Conservation (phyloP, 2,888 invertebrate genomes). For the Acrocyrtus sp. region DNA sequence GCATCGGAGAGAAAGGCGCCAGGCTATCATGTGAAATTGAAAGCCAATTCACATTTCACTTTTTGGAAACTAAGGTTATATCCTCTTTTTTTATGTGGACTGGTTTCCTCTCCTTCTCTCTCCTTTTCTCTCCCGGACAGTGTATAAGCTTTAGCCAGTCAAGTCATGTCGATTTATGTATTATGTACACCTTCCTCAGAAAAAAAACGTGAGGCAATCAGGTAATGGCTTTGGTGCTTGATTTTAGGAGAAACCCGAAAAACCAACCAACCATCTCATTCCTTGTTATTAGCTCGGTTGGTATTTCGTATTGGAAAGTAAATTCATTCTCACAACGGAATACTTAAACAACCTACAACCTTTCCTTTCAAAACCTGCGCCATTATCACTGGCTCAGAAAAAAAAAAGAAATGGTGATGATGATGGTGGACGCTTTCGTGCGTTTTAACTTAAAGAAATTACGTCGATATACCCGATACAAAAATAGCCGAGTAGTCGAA, state of each 20-base stretch:
- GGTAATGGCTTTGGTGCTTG: conserved; percentile 28
- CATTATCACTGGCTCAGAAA: too few species aligned
- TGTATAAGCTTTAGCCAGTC: conserved; percentile 27
- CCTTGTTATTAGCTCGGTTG: conserved; percentile 25
- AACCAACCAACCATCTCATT: conserved; percentile 18
- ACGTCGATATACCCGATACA: too few species aligned
- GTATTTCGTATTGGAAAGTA: too few species aligned
- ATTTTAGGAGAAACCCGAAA: too few species aligned
- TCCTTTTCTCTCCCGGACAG: conserved; percentile 17
- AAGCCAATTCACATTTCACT: conserved; percentile 21
- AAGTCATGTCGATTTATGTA: conserved; percentile 52
- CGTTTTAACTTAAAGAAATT: too few species aligned
- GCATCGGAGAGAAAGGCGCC: conserved; percentile 3
- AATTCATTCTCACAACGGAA: too few species aligned
- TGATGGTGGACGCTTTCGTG: not conserved
- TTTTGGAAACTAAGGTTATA: not conserved
- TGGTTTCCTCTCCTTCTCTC: not conserved
- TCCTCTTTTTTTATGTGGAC: conserved; percentile 8
- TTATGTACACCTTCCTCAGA: conserved; percentile 50
- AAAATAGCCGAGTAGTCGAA: too few species aligned
- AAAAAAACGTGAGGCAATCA: conserved; percentile 49
- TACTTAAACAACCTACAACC: too few species aligned
- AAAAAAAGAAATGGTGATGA: too few species aligned
- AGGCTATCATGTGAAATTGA: conserved; percentile 29
- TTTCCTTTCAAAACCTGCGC: too few species aligned